Conservation (phyloP, 2,797 vertebrate species). For the Dromococcyx pavoninus region DNA sequence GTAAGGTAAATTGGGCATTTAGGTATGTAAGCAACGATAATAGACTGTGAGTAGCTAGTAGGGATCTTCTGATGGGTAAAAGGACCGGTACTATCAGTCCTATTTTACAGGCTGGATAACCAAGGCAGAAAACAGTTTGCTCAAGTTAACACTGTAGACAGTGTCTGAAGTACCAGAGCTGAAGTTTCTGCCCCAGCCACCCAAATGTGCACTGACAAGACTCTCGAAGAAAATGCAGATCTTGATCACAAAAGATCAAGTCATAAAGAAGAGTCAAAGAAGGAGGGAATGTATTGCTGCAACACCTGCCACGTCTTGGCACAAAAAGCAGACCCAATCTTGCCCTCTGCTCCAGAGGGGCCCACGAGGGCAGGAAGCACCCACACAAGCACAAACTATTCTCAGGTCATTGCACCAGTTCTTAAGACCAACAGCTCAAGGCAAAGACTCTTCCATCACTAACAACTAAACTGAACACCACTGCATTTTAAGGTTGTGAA, state of each 20-base stretch:
- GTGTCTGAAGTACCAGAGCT: background rate
- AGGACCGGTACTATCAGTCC: background rate
- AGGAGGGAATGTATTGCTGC: background rate
- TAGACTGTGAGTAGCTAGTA: background rate
- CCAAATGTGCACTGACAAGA: background rate
- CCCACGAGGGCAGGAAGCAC: background rate
- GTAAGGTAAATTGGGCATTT: background rate
- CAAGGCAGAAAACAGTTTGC: background rate
- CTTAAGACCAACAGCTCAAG: background rate
- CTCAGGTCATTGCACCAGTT: background rate
- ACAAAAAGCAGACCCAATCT: background rate
- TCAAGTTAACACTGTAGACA: background rate
- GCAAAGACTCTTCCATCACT: background rate
- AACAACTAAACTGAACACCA: background rate
- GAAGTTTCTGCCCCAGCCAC: background rate
- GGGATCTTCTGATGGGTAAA: background rate
- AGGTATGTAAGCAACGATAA: background rate
- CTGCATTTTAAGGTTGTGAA: background rate
- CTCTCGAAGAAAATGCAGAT: background rate
- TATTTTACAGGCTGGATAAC: background rate
- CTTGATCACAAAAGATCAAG: background rate
- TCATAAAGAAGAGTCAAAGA: background rate
- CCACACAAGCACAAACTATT: background rate
- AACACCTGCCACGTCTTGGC: background rate
- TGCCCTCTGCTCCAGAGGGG: background rate